Evolutionary conservation across 2,888 invertebrate genomes (phyloP).

Genomic region (Caenorhabditis virilis): DNA sequence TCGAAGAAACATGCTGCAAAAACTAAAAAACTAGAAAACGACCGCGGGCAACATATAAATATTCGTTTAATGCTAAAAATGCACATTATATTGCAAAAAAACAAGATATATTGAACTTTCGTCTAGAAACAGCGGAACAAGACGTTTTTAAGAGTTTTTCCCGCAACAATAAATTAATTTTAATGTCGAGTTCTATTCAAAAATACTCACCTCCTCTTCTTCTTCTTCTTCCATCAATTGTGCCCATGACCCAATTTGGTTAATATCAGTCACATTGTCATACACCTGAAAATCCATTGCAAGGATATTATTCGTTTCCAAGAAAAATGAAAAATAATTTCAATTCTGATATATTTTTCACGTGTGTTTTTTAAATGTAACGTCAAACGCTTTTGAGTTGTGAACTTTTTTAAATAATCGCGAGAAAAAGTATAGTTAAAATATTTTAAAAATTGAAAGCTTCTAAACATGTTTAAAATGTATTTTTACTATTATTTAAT

Average conservation of each 20-base stretch:
- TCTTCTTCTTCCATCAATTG: conserved; percentile 35
- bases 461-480: no score
- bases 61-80: no score
- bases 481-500: no score
- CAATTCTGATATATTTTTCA: background rate
- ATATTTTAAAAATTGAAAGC: background rate
- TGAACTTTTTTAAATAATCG: background rate
- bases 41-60: no score
- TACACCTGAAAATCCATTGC: conserved; percentile 9
- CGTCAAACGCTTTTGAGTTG: background rate
- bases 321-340: background rate
- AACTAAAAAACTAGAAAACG: no score
- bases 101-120: no score
- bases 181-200: no score
- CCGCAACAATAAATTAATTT: no score
- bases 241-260: conserved; percentile 26
- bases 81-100: no score
- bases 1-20: no score
- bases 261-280: background rate
- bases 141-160: no score
- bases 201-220: background rate
- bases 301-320: background rate
- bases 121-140: no score
- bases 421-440: background rate
- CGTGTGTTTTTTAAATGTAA: background rate